Evolutionary conservation across 2,113 vertebrate species (phyloP).

Genomic region (Epinephelus fuscoguttatus): DNA sequence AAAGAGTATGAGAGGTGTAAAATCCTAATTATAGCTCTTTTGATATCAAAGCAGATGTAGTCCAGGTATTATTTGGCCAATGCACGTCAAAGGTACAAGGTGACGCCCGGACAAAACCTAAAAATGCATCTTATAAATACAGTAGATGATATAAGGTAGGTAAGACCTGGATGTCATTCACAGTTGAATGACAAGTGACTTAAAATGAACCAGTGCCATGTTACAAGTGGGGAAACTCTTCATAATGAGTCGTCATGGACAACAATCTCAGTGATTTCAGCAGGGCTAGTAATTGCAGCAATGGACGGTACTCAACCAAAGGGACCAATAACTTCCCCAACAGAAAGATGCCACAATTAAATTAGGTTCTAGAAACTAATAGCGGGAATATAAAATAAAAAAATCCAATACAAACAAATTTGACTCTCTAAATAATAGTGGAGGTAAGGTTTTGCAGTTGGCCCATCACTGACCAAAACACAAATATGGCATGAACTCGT

Average conservation of each 20-base stretch:
- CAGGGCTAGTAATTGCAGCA: neutral
- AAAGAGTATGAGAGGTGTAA: slow-evolving; percentile 23
- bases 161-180: neutral
- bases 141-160: neutral
- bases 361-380: neutral
- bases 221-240: neutral
- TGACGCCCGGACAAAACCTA: neutral
- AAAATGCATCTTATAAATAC: neutral
- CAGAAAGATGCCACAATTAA: neutral
- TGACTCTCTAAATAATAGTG: neutral
- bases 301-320: neutral
- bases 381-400: neutral
- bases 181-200: neutral
- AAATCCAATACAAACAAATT: neutral
- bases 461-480: neutral
- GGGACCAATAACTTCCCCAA: neutral
- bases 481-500: no score
- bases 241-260: neutral
- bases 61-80: slow-evolving; percentile 1
- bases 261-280: neutral
- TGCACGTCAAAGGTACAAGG: slow-evolving; percentile 5
- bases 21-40: slow-evolving; percentile 32
- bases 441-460: neutral
- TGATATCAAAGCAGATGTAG: slow-evolving; percentile 17
- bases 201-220: neutral